Base-by-base conservation (phyloP, 1,140 invertebrate genomes). In the Trypoxylus dichotomus region DNA sequence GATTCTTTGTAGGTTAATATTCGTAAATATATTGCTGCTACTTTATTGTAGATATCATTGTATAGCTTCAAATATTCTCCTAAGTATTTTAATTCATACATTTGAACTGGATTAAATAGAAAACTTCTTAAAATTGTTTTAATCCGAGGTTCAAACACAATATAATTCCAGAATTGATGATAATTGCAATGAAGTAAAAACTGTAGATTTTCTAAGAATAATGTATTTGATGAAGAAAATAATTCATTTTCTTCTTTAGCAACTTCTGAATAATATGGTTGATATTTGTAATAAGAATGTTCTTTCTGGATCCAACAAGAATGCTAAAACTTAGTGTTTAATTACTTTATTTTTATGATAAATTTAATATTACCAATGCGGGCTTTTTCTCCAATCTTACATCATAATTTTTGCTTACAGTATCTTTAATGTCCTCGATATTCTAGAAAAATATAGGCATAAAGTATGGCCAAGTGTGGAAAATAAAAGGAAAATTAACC, bases 141-240 rank as follows among this genome's bases (percentile, higher is more conserved):
- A 68, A 80, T 79, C 42, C 78, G 79, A 15, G 82, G 78, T 79
- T 84, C 81, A 80, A 80, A 84, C 60, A 83, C 75, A 25, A 84
- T 79, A 43, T 78, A 81, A 79, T 83, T 84, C 84, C 84, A 84
- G 80, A 84, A 84, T 27, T 84, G 83, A 72, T 84, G 83, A 75
- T 81, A 84, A 72, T 79, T 81, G 74, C 83, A 84, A 42, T 79
- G 80, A 37, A 83, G 24, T 24, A 84, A 78, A 79, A 79, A 82
- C 19, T 83, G 76, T 76, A 84, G 77, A 74, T 74, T 78, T 47
- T 81, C 76, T 43, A 84, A 73, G 77, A 80, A 84, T 68, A 76
- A 32, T 11, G 75, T 58, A 78, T 84, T 83, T 58, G 80, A 82
- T 19, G 25, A 71, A 41, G 80, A 5, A 77, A 83, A 83, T 68